These are phyloP conservation scores for Dryococelus australis DNA, from an alignment of 2,888 invertebrate species.

Conservation along the genomic window DNA sequence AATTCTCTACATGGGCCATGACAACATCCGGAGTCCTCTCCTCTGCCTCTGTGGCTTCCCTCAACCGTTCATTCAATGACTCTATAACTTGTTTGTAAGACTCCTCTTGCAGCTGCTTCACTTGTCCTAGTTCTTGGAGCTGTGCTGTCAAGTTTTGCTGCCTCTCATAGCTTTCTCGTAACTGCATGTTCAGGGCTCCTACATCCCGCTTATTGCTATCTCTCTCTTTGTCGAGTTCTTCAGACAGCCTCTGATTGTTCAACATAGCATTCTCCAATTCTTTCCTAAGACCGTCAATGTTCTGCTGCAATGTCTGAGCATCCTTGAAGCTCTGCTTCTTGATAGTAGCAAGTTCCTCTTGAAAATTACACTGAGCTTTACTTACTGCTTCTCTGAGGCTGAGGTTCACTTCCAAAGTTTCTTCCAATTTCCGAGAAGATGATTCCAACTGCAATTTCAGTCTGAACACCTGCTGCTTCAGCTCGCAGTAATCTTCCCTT, in stretches of 20 bases:
- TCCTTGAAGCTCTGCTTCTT: not conserved
- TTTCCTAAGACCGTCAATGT: not conserved
- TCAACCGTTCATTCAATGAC: conserved; percentile 29
- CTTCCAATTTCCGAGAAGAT: not conserved
- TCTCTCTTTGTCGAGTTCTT: conserved; percentile 50
- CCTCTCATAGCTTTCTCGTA: conserved; percentile 59
- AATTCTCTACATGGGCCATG: not conserved
- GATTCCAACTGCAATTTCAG: not conserved
- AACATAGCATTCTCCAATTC: conserved; percentile 49
- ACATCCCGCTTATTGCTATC: conserved; percentile 50
- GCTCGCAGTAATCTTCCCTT: too few species aligned
- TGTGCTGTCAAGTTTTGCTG: not conserved
- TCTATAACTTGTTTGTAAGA: not conserved
- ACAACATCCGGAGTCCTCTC: not conserved
- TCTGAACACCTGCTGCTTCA: too few species aligned
- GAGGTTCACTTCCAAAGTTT: not conserved
- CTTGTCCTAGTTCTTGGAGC: not conserved
- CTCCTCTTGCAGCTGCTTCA: not conserved
- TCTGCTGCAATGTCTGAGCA: not conserved
- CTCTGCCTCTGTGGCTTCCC: conserved; percentile 8
- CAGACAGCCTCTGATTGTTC: conserved; percentile 50
- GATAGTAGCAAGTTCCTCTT: not conserved
- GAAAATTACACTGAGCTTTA: not conserved
- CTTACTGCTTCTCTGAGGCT: not conserved
- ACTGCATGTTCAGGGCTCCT: conserved; percentile 65